Base-by-base conservation (phyloP, 2,797 vertebrate genomes). In the Phrynocephalus forsythii region DNA sequence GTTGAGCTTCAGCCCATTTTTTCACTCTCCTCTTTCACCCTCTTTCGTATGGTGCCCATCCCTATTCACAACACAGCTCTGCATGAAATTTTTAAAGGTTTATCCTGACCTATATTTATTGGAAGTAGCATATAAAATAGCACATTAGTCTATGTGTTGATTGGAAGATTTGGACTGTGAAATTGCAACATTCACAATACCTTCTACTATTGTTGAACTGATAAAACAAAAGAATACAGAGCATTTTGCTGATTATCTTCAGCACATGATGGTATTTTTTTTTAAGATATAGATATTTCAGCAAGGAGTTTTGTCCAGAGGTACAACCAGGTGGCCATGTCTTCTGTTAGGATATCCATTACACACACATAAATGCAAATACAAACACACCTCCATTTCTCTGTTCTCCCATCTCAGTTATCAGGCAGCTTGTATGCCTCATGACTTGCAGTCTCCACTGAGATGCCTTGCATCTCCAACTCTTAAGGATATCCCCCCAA, bases 91-190 rank as follows among this genome's bases (percentile, higher is more conserved):
- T 9, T 56, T 56, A 56, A 56, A 56, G 67, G 67, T 89, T 88
- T 88, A 16, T 44, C 7, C 0, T 66, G 79, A 73, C 87, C 72
- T 87, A 88, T 4, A 30, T 92, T 90, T 94, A 83, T 86, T 92
- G 60, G 73, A 13, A 3, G 0, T 76, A 76, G 28, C 91, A 71
- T 92, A 86, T 56, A 92, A 93, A 92, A 91, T 48, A 77, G 48
- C 6, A 0, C 83, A 86, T 94, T 92, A 91, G 7, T 30, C 88
- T 92, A 52, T 56, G 9, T n/a, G 90, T 93, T 84, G 38, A 89
- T 56, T 90, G 22, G 24, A 56, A 91, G 84, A 13, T 71, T 44
- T 10, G 26, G 26, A 1, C 90, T 90, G 50, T 84, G 67, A 66
- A 28, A 82, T n/a, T 72, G 72, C 20, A 77, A 26, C 20, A 20